A percentile compares a stretch with the other conserved stretches of the same genome.
Evolutionary conservation across 2,888 invertebrate genomes (phyloP).

Genomic region (Dascillus cervinus): DNA sequence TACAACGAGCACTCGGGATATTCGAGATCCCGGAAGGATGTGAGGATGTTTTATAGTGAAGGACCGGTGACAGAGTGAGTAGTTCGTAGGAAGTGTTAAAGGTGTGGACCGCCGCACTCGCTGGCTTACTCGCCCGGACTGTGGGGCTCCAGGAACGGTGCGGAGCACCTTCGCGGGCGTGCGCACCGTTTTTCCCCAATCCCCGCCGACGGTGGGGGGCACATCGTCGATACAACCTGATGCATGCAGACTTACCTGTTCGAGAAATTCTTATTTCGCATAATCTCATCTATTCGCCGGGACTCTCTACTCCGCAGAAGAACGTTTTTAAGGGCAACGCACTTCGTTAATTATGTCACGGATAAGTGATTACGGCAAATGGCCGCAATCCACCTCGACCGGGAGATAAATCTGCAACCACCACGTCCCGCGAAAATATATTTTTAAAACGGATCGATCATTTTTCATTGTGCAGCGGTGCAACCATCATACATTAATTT

Average conservation of each 20-base stretch:
- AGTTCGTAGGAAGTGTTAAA: conserved; percentile 40
- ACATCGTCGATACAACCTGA: conserved; percentile 39
- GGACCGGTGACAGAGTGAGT: conserved; percentile 36
- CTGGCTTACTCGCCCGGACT: conserved; percentile 50
- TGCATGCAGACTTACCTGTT: conserved; percentile 33
- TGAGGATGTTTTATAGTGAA: conserved; percentile 23
- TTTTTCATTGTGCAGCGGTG: no score
- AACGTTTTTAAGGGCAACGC: conserved; percentile 19
- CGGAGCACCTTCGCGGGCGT: conserved; percentile 25
- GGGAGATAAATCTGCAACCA: conserved; percentile 2
- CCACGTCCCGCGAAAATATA: no score
- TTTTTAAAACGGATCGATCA: no score
- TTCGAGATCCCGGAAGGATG: conserved; percentile 18
- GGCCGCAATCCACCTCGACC: neutral
- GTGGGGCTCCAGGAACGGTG: conserved; percentile 42
- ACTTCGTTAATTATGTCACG: conserved; percentile 17
- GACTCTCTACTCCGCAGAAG: conserved; percentile 18
- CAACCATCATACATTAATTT: no score
- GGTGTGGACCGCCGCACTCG: conserved; percentile 51
- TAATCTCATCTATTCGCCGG: conserved; percentile 23
- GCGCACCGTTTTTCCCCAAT: conserved; percentile 16
- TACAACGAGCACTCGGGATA: conserved; percentile 15
- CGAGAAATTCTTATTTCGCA: conserved; percentile 20
- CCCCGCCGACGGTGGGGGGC: conserved; percentile 17
- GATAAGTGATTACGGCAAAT: conserved; percentile 17